These are phyloP conservation scores for Phyllotreta striolata DNA, from an alignment of 2,888 invertebrate genomes.

Conservation along the genomic window DNA sequence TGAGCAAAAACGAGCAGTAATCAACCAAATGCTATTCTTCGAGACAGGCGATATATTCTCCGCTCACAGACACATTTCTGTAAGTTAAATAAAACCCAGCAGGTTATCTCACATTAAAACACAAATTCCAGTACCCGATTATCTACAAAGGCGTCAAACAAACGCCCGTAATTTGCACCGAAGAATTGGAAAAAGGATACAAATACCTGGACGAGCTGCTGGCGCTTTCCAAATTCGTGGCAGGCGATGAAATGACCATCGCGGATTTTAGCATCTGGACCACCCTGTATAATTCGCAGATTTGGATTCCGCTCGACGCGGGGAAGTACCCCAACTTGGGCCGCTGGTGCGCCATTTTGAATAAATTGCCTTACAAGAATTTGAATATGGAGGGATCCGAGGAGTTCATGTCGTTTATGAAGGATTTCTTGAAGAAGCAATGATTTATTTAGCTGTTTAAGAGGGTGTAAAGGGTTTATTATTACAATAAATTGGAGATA, in stretches of 20 bases:
- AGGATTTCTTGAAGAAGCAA: neutral
- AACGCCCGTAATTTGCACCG: neutral
- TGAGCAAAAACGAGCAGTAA: conserved; percentile 6
- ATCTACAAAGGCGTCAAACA: neutral
- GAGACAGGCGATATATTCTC: conserved; percentile 16
- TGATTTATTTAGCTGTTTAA: too few species aligned
- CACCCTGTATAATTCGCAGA: neutral
- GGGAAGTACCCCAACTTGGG: conserved; percentile 1
- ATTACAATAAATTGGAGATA: neutral
- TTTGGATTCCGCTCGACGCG: neutral
- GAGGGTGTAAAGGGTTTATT: too few species aligned
- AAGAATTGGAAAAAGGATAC: conserved; percentile 14
- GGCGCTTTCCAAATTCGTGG: neutral
- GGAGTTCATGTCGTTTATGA: neutral
- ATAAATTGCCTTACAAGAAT: neutral
- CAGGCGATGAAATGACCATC: conserved; percentile 2
- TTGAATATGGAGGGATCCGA: neutral
- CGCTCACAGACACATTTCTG: neutral
- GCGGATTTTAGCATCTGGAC: conserved; percentile 17
- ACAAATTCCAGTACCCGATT: neutral
- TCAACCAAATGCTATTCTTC: conserved; percentile 10
- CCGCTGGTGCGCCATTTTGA: neutral
- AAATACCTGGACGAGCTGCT: conserved; percentile 5
- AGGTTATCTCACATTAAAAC: neutral
- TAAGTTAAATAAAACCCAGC: conserved; percentile 3